Conservation (phyloP, 2,888 invertebrate genomes). For the Hirtodrosophila cameraria region DNA sequence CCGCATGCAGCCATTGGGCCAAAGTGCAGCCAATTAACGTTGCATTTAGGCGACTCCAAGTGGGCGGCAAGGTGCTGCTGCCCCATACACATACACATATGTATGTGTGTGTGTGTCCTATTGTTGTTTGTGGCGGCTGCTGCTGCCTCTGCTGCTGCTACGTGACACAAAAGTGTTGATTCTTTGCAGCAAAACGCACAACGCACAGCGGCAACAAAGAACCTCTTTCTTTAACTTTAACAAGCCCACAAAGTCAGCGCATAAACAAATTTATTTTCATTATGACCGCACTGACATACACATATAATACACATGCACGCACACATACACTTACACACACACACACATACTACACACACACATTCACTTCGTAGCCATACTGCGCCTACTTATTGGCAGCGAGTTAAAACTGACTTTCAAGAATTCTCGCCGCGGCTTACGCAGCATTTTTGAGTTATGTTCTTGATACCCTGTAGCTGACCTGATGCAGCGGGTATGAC, state of each 20-base stretch:
- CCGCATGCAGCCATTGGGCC: conserved; percentile 42
- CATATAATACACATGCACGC: conserved; percentile 2
- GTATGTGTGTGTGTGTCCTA: neutral
- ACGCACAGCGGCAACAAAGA: conserved; percentile 58
- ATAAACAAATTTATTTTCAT: conserved; percentile 70
- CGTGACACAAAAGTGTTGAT: conserved; percentile 63
- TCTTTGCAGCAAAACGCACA: conserved; percentile 27
- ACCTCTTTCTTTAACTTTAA: conserved; percentile 56
- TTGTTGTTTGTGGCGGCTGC: conserved; percentile 4
- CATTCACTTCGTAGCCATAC: conserved; percentile 12
- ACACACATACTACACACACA: conserved; percentile 13
- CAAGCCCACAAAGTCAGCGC: conserved; percentile 44
- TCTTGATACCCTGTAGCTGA: conserved; percentile 20
- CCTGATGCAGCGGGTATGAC: neutral
- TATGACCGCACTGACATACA: conserved; percentile 46
- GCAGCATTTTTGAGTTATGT: conserved; percentile 46
- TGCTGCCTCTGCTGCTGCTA: conserved; percentile 28
- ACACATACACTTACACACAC: conserved; percentile 5
- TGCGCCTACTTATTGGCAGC: conserved; percentile 45
- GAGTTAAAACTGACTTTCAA: conserved; percentile 12
- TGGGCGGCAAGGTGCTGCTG: conserved; percentile 46
- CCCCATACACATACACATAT: neutral
- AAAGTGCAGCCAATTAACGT: conserved; percentile 59
- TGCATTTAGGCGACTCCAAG: conserved; percentile 45
- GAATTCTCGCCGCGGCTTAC: conserved; percentile 30